phyloP scores from a whole-genome alignment of 1,140 invertebrate genomes.

The Adoxophyes honmai region DNA sequence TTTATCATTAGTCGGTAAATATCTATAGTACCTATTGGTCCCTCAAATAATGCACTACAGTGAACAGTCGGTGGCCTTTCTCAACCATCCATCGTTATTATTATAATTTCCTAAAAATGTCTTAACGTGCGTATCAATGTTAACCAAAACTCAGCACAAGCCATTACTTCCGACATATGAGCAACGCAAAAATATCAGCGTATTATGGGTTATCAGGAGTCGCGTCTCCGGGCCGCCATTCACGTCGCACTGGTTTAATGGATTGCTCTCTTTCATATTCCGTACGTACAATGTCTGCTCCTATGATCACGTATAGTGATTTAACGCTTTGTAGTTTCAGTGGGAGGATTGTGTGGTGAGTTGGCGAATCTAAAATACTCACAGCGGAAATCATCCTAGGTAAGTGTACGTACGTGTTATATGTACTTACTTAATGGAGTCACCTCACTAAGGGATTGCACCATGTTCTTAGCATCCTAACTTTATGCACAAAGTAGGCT shows the following conservation, averaged over 20 bases:
- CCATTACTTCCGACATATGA: slow-evolving; percentile 77
- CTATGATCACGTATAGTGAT: slow-evolving; percentile 55
- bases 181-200: slow-evolving; percentile 75
- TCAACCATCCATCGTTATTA: no score
- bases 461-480: no score
- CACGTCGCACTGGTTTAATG: slow-evolving; percentile 61
- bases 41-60: no score
- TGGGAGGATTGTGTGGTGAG: background rate
- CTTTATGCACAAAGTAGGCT: no score
- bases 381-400: background rate
- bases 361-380: background rate
- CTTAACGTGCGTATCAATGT: background rate
- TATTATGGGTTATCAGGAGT: slow-evolving; percentile 75
- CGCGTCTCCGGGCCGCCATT: slow-evolving; percentile 57
- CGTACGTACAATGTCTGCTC: slow-evolving; percentile 51
- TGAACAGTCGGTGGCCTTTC: no score
- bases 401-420: no score
- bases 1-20: no score
- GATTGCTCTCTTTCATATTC: slow-evolving; percentile 71
- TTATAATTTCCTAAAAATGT: no score
- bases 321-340: slow-evolving; percentile 41
- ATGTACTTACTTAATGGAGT: no score
- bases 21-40: no score
- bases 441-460: no score
- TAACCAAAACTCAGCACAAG: slow-evolving; percentile 34